Evolutionary conservation across 1,140 invertebrate genomes (phyloP), one percentile per base, ranked within the genome.

Genomic region (Hylaeus volcanicus): DNA sequence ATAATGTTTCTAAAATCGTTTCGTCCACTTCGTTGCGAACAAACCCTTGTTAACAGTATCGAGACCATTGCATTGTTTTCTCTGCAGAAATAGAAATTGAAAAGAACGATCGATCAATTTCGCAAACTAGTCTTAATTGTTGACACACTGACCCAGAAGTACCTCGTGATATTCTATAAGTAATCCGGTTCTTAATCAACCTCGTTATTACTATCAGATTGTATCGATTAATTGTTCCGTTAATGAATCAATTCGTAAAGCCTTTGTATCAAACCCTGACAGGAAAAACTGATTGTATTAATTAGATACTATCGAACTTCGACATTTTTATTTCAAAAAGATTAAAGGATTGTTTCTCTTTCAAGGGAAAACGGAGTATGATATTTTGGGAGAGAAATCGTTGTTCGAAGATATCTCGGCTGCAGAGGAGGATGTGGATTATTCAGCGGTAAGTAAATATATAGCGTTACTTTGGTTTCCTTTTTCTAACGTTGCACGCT

Each of bases 371-470:
- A 45, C 81, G n/a, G 86, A 88, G 37, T 61, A 86, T 15, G 88
- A 85, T 66, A 74, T 73, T 43, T 81, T 84, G 43, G 66, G 80
- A 39, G 82, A 85, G 15, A 89, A 89, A 69, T 65, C 76, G 15
- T 39, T 68, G 39, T 80, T 88, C 41, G 84, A 86, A 15, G 73
- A 74, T n/a, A 65, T 81, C 11, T 71, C 77, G 39, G 43, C 43
- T 3, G 64, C 55, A 5, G 87, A 88, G 26, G 86, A 89, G 26
- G 85, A 84, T n/a, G 77, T 75, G 55, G 89, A 90, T 71, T 82
- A 70, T 58, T 60, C 74, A 3, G 61, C 84, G 5, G 86, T 87
- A 75, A 82, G 86, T 77, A 39, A 41, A 64, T 66, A 56, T 60
- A 53, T 70, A 6, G 0, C 26, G 3, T 48, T 66, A n/a, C 6